phyloP scores from a whole-genome alignment of 2,888 invertebrate species.

The Polydrusus tereticollis region DNA sequence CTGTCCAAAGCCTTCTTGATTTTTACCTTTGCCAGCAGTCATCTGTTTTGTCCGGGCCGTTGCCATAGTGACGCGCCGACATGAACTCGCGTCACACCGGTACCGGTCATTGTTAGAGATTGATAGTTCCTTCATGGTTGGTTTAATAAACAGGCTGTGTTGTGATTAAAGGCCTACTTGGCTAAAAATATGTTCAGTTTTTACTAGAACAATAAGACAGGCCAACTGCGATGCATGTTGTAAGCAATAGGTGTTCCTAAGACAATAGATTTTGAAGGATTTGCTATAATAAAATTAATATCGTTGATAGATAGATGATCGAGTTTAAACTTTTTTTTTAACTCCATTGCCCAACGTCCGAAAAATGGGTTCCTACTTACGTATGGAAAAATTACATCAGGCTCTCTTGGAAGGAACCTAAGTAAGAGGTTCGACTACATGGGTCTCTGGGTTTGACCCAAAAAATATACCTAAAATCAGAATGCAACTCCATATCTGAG shows the following conservation, averaged over 20 bases:
- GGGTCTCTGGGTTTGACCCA: too few relatives aligned
- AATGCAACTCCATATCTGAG: too few relatives aligned
- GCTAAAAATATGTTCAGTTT: slow-evolving; percentile 37
- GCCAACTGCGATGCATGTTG: slow-evolving; percentile 17
- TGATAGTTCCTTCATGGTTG: slow-evolving; percentile 40
- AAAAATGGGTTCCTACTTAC: too few relatives aligned
- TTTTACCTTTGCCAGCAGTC: slow-evolving; percentile 41
- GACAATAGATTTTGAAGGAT: not conserved
- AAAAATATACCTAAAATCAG: too few relatives aligned
- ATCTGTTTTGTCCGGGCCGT: slow-evolving; percentile 36
- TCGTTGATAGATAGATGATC: not conserved
- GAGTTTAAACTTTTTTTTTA: not conserved
- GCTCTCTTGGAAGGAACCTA: too few relatives aligned
- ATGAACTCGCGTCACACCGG: slow-evolving; percentile 34
- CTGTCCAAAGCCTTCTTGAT: slow-evolving; percentile 29
- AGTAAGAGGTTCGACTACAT: too few relatives aligned
- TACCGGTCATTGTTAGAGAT: slow-evolving; percentile 37
- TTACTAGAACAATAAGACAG: slow-evolving; percentile 33
- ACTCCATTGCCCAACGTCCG: too few relatives aligned
- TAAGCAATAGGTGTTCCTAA: not conserved
- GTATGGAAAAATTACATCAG: too few relatives aligned
- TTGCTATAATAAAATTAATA: not conserved
- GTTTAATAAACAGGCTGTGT: slow-evolving; percentile 44
- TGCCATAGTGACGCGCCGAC: slow-evolving; percentile 30
- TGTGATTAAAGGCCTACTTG: slow-evolving; percentile 33